Evolutionary conservation across 2,797 vertebrate species (phyloP), one percentile per base, ranked within the genome.

Genomic region (Channallabes apus): DNA sequence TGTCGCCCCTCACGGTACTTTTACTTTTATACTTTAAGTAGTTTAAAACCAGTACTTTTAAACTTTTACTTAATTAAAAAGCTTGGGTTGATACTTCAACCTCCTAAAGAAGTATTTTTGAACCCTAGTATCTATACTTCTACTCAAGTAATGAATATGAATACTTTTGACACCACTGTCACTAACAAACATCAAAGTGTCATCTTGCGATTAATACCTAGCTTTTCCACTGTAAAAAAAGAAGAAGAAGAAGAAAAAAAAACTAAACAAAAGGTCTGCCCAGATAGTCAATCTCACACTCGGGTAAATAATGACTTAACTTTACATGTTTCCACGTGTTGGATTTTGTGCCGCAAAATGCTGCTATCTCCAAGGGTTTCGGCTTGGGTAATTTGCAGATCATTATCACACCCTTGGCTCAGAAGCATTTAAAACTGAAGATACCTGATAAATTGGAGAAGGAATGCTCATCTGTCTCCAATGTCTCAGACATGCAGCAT

Each of bases 341-440:
- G 61, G 61, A 80, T 82, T 22, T 82, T 71, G 54, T 71, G 65
- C 80, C 71, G 67, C 71, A 54, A 82, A 59, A 71, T 38, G 5
- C 51, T 32, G 64, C 58, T 58, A 71, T 71, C 80, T 71, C 51
- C 14, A 11, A 6, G 29, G 67, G 51, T 82, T 82, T 71, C 27
- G 0, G 67, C 54, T 82, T 41, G 54, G 67, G 80, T 82, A 71
- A 82, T 82, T 82, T 82, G 54, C 65, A 82, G 80, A 82, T 82
- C 80, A 38, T 82, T 82, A 82, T 82, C 80, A 59, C 51, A 3
- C 20, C 22, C 20, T 82, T 69, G 69, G 51, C 62, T 32, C 62
- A 54, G 18, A 81, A 32, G 62, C 41, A 67, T 82, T 82, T 82
- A 38, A 71, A 82, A 59, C 29, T n/a, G 80, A 82, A 82, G 65